Percentiles rank a stretch among this genome's conserved stretches.
These are phyloP conservation scores for Gobio gobio DNA, from an alignment of 2,113 vertebrate species.

Conservation along the genomic window DNA sequence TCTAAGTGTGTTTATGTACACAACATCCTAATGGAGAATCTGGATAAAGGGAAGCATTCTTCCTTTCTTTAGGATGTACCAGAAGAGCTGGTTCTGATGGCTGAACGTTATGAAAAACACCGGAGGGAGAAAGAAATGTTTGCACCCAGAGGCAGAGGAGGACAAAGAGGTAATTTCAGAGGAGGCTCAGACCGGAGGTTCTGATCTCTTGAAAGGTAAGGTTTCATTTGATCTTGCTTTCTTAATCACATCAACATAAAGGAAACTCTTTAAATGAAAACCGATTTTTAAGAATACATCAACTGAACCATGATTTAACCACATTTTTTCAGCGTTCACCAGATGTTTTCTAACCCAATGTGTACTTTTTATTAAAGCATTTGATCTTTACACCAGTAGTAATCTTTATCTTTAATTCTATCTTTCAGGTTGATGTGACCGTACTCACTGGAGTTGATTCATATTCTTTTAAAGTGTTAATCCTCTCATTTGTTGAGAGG, in stretches of 20 bases:
- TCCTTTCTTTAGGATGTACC: constrained; percentile 80
- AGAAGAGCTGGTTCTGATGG: constrained; percentile 85
- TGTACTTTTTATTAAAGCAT: not conserved
- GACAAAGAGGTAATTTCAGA: constrained; percentile 46
- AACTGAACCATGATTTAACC: not conserved
- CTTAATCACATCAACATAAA: not conserved
- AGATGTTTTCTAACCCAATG: not conserved
- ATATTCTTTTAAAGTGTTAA: constrained; percentile 5
- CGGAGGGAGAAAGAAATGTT: constrained; percentile 75
- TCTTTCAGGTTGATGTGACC: constrained; percentile 3
- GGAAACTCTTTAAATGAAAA: not conserved
- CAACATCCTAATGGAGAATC: not conserved
- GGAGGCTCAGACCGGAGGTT: constrained; percentile 59
- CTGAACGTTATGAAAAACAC: constrained; percentile 85
- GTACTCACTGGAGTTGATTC: not conserved
- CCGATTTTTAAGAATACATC: not conserved
- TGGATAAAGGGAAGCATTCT: not conserved
- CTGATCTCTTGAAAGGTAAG: constrained; percentile 53
- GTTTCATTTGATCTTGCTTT: not conserved
- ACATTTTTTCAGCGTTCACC: not conserved
- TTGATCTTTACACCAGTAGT: not conserved
- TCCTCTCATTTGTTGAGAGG: constrained; percentile 3
- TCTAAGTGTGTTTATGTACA: too few species aligned
- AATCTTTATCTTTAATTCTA: not conserved
- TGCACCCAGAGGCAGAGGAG: constrained; percentile 59